Evolutionary conservation across 2,113 vertebrate genomes (phyloP), one percentile per base, ranked within the genome.

Genomic region (Anarrhichthys ocellatus): DNA sequence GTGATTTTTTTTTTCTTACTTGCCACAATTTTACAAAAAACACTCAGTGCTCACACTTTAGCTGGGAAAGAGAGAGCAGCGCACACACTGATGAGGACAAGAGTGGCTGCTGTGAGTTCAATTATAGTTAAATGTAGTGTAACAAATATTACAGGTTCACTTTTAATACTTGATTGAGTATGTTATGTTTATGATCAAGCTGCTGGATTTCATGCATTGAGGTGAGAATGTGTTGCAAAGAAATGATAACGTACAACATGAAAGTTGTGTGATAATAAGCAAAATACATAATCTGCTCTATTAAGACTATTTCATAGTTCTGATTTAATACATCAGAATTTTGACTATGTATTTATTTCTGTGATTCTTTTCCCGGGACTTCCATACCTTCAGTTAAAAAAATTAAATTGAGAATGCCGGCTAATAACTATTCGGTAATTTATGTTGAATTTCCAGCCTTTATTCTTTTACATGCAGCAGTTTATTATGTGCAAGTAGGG

Each of bases 21-120:
- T 27, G 44, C 14, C 18, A 5, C 20, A 29, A 20, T 66, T 61
- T 66, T n/a, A 36, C 71, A 52, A 70, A 42, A 75, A 75, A 82
- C 38, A 48, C 18, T 71, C 24, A 36, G 13, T 24, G 24, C 32
- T 64, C 44, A 38, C 4, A 56, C 48, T 69, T 58, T 14, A 56
- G 38, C 38, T 29, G 40, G 27, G 0, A 5, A 34, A 36, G 20
- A 54, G 0, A 18, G 24, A 64, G 22, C 1, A 64, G 17, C 38
- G 38, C 29, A 58, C 32, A 58, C 65, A 58, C 6, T 34, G 18
- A 0, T 20, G 40, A 46, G 40, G 52, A 18, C 22, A 20, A 29
- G 17, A 54, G 48, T 4, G 11, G 70, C 22, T 14, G n/a, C 29
- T 59, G 40, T 10, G 27, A 27, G 74, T 27, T 22, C 10, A 54